These are phyloP conservation scores for Danio tinwini DNA, from an alignment of 2,797 vertebrate species.

Conservation along the genomic window DNA sequence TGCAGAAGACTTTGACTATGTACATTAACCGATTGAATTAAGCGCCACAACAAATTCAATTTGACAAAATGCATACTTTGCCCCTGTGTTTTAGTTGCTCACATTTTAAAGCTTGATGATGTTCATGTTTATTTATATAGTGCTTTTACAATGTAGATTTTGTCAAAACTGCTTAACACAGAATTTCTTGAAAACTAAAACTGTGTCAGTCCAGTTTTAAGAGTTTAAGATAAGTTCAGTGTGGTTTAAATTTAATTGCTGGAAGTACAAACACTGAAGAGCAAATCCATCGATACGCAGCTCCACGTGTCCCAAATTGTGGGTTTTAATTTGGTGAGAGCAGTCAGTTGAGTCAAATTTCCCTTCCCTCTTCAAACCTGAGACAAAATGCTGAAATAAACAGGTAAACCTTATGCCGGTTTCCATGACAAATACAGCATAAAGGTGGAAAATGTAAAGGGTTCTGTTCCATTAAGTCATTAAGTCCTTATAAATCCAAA, in stretches of 20 bases:
- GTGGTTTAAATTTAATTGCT: no score
- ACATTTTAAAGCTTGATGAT: not conserved
- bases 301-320: not conserved
- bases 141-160: no score
- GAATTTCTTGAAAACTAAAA: no score
- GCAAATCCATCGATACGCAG: no score
- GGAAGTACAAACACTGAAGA: no score
- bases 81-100: not conserved
- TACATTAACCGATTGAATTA: slow-evolving; percentile 26
- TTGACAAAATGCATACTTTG: slow-evolving; percentile 10
- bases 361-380: slow-evolving; percentile 7
- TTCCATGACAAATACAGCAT: slow-evolving; percentile 61
- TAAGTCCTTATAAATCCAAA: slow-evolving; percentile 70
- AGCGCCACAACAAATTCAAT: slow-evolving; percentile 6
- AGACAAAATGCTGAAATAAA: slow-evolving; percentile 28
- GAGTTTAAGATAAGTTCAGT: no score
- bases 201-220: no score
- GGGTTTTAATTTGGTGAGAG: slow-evolving; percentile 1
- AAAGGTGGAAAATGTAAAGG: slow-evolving; percentile 54
- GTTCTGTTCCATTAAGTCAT: slow-evolving; percentile 68
- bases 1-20: slow-evolving; percentile 34
- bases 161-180: no score
- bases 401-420: slow-evolving; percentile 32
- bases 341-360: slow-evolving; percentile 1
- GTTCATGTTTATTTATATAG: no score